These are phyloP conservation scores for Plagodis pulveraria DNA, from an alignment of 2,888 invertebrate species.

Conservation along the genomic window DNA sequence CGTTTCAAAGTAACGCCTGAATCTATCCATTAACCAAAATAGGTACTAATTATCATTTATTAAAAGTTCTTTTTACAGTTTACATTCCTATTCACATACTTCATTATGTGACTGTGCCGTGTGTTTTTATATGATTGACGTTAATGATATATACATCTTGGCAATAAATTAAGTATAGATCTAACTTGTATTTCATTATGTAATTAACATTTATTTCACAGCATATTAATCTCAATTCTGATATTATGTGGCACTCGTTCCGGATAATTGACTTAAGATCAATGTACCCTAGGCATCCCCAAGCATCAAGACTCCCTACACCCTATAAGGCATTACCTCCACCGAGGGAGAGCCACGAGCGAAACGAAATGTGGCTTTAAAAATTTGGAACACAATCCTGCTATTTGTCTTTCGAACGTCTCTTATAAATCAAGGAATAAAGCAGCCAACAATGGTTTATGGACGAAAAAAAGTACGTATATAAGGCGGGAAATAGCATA, in stretches of 20 bases:
- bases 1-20: no score
- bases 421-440: conserved; percentile 89
- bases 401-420: conserved; percentile 91
- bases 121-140: no score
- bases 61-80: no score
- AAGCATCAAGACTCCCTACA: conserved; percentile 63
- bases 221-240: no score
- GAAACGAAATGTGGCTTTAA: conserved; percentile 91
- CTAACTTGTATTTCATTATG: no score
- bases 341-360: conserved; percentile 76
- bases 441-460: conserved; percentile 87
- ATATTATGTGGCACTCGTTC: neutral
- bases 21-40: no score
- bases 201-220: no score
- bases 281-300: conserved; percentile 36
- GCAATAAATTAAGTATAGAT: no score
- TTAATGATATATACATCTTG: no score
- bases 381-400: conserved; percentile 92
- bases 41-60: no score
- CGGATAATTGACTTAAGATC: conserved; percentile 7
- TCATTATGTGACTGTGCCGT: no score
- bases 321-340: conserved; percentile 63
- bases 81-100: no score
- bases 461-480: conserved; percentile 83
- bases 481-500: conserved; percentile 83